Evolutionary conservation across 2,113 vertebrate species (phyloP), one percentile per base, ranked within the genome.

Genomic region (Kryptolebias marmoratus): DNA sequence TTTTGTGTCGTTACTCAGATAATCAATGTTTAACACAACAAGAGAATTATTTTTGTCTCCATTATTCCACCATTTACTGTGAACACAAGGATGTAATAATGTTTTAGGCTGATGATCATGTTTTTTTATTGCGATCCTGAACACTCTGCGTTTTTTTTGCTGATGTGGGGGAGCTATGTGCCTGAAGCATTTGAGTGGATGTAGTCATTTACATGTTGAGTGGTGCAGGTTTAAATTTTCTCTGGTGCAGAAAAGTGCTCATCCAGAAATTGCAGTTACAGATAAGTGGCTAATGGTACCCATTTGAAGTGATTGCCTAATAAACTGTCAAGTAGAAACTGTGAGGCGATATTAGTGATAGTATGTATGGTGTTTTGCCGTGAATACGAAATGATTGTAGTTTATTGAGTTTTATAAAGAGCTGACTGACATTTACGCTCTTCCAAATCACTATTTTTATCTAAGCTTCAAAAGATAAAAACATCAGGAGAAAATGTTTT

Each of bases 281-380:
- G 67, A 48, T 54, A 74, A 90, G 88, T 81, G 85, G 73, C 75
- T 90, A 87, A 90, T 89, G 90, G 80, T 67, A 30, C 56, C 79
- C 57, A 74, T 89, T 85, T 81, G 42, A 80, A 82, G 84, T 72
- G 85, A 90, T 69, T 87, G 82, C 50, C 85, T 75, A 70, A 79
- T 87, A 78, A 86, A 80, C 47, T 31, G 64, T 73, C 31, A 57
- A 75, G 80, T 55, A 57, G 61, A 65, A 36, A 50, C 56, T 13
- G 14, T 68, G 71, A 71, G 84, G 68, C 64, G 73, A 82, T 82
- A 68, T 77, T 63, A n/a, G 52, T 16, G 32, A 75, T 68, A 15
- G 69, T n/a, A 45, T 68, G 57, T 78, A 45, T 48, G 39, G 32
- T 50, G 68, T 73, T 72, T 49, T 68, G 66, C 72, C 61, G 39